Percentiles rank a stretch among this genome's conserved stretches.
Evolutionary conservation across 2,113 vertebrate species (phyloP).

Genomic region (Leucoraja erinaceus): DNA sequence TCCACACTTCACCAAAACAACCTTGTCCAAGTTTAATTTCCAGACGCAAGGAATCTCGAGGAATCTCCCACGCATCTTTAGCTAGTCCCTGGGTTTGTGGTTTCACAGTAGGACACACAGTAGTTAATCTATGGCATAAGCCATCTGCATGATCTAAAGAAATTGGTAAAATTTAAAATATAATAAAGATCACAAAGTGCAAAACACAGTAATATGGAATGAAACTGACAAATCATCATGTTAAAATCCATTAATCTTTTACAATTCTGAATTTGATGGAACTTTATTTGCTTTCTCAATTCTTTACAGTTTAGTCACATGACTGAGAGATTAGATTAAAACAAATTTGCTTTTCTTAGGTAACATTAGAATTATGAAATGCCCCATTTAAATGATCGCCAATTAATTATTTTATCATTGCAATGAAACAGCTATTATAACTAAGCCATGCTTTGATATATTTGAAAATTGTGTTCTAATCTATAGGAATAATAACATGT

Average conservation of each 20-base stretch:
- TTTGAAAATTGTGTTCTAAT: neutral
- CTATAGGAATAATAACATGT: neutral
- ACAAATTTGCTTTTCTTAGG: neutral
- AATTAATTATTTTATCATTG: neutral
- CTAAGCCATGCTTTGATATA: neutral
- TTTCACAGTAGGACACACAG: constrained; percentile 94
- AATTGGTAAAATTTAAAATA: constrained; percentile 42
- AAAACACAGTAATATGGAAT: constrained; percentile 3
- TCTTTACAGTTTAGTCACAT: neutral
- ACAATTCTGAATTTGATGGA: neutral
- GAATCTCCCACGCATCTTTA: constrained; percentile 98
- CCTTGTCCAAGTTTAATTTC: constrained; percentile 95
- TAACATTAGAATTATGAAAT: neutral
- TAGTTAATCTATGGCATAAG: constrained; percentile 88
- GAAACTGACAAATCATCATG: neutral
- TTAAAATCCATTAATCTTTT: neutral
- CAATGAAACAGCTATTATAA: neutral
- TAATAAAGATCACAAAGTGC: neutral
- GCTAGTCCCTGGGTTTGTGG: constrained; percentile 96
- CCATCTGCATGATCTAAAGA: constrained; percentile 87
- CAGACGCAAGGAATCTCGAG: constrained; percentile 85
- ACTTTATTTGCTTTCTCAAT: neutral
- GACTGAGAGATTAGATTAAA: neutral
- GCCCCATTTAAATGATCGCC: neutral
- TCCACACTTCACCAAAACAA: constrained; percentile 98